Conservation (phyloP, 35 echinoderm and acorn worm species). For the Holothuria glaberrima region DNA sequence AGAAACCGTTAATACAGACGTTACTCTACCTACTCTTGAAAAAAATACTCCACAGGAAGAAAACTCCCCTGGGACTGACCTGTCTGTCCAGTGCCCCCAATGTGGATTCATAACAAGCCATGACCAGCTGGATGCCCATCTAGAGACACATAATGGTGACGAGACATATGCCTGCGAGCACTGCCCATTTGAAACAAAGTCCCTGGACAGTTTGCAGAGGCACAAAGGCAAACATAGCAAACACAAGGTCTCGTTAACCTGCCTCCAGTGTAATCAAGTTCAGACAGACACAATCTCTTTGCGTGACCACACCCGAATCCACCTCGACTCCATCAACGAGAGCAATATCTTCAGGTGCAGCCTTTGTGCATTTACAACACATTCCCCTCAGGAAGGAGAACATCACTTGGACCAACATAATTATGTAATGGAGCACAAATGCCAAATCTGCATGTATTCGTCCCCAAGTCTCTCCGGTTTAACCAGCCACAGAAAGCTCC, state of each 20-base stretch:
- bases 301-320: slow-evolving; percentile 62
- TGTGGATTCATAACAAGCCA: slow-evolving; percentile 74
- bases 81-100: slow-evolving; percentile 74
- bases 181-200: slow-evolving; percentile 60
- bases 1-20: neutral
- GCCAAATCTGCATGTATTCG: slow-evolving; percentile 82
- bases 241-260: slow-evolving; percentile 30
- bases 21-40: neutral
- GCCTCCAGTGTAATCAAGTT: slow-evolving; percentile 41
- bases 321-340: slow-evolving; percentile 39
- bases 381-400: slow-evolving; percentile 61
- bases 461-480: slow-evolving; percentile 58
- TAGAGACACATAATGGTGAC: slow-evolving; percentile 60
- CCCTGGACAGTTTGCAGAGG: slow-evolving; percentile 46
- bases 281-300: slow-evolving; percentile 55
- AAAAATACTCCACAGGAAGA: neutral
- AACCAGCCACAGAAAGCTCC: slow-evolving; percentile 62
- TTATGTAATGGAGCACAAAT: slow-evolving; percentile 79
- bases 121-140: slow-evolving; percentile 68
- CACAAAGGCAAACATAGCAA: slow-evolving; percentile 69
- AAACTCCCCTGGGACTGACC: neutral
- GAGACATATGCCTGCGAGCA: slow-evolving; percentile 65
- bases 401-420: slow-evolving; percentile 82
- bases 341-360: slow-evolving; percentile 73
- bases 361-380: slow-evolving; percentile 66